Evolutionary conservation across 2,797 vertebrate genomes (phyloP).

Genomic region (Hippopotamyrus pictus): DNA sequence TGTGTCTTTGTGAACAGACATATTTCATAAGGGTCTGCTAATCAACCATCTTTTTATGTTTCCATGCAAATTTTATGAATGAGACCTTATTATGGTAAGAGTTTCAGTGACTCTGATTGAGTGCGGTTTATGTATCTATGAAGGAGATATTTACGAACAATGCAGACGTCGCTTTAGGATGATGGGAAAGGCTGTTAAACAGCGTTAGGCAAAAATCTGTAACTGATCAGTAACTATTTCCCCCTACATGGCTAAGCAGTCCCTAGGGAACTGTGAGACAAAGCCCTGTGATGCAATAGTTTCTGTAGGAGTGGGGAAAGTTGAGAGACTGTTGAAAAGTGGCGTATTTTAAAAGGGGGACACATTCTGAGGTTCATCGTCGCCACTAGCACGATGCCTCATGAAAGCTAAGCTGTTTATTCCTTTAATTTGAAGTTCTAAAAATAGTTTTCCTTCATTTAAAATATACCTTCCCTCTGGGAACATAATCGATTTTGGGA

Average conservation of each 20-base stretch:
- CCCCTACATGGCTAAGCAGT: slow-evolving; percentile 25
- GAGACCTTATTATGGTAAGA: background rate
- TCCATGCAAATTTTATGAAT: background rate
- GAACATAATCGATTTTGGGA: background rate
- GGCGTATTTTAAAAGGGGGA: background rate
- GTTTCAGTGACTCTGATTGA: background rate
- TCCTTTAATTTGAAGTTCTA: background rate
- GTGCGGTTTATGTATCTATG: background rate
- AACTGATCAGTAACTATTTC: slow-evolving; percentile 42
- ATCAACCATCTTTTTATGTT: background rate
- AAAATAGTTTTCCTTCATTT: background rate
- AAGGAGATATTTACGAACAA: background rate
- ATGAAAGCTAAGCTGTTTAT: background rate
- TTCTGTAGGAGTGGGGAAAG: slow-evolving; percentile 47
- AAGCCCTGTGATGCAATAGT: slow-evolving; percentile 43
- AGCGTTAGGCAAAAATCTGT: slow-evolving; percentile 20
- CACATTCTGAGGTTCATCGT: background rate
- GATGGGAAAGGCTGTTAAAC: background rate
- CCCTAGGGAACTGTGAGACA: background rate
- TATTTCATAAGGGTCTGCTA: background rate
- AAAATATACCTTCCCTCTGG: background rate
- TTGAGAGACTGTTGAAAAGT: slow-evolving; percentile 36
- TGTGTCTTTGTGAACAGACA: background rate
- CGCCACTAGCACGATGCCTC: background rate
- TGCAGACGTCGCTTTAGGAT: background rate